Base-by-base conservation (phyloP, 2,888 invertebrate genomes). In the Belgica antarctica region DNA sequence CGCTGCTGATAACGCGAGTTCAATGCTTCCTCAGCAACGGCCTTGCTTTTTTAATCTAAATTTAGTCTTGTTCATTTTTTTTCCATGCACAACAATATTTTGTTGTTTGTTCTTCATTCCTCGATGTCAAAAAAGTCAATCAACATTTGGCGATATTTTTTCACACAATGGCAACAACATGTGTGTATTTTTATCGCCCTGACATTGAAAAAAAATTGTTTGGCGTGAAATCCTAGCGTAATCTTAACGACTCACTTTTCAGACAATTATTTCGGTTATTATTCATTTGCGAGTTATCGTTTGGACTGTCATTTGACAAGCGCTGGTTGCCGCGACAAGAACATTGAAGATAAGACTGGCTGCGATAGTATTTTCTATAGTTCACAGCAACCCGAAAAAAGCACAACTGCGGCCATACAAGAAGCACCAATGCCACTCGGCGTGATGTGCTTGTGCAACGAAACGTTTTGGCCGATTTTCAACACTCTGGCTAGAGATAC, bases 201-300 rank as follows among this genome's bases (percentile, higher is more conserved):
- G 52, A 52, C 52, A 19, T 52, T 52, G 52, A 52, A 52, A 52
- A n/a, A n/a, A n/a, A n/a, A 41, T 41, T 3, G 4, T 41, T 41
- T 3, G 12, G 41, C 7, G 12, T n/a, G n/a, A n/a, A n/a, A n/a
- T n/a, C n/a, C n/a, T n/a, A n/a, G n/a, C n/a, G n/a, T n/a, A n/a
- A n/a, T n/a, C n/a, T n/a, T n/a, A n/a, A n/a, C n/a, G n/a, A 46
- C 46, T 8, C 46, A 46, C 46, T 46, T 46, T 46, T 34, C n/a
- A n/a, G n/a, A n/a, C n/a, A n/a, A n/a, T n/a, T n/a, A n/a, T n/a
- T n/a, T n/a, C n/a, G n/a, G n/a, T n/a, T n/a, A n/a, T n/a, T n/a
- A n/a, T n/a, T n/a, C n/a, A n/a, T n/a, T n/a, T n/a, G n/a, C n/a
- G n/a, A n/a, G n/a, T n/a, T n/a, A n/a, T n/a, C n/a, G n/a, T n/a